Evolutionary conservation across 2,113 vertebrate species (phyloP), one percentile per base, ranked within the genome.

Genomic region (Scopus umbretta): DNA sequence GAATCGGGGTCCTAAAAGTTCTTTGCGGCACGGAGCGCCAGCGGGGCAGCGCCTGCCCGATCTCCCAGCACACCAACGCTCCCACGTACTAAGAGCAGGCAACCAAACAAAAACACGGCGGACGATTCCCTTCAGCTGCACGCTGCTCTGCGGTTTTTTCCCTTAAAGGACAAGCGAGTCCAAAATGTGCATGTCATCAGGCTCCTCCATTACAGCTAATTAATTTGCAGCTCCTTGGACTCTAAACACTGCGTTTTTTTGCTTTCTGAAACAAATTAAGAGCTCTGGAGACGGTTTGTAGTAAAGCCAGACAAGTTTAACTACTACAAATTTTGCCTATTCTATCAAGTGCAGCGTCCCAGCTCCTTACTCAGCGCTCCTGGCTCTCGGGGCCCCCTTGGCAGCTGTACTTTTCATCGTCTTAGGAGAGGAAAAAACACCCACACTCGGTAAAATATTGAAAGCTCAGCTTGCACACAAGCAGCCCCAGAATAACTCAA

Each of bases 111-210:
- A 74, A 85, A 45, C 92, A 32, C 29, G 0, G 79, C 40, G 0
- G 68, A 56, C 3, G 26, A 16, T 58, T 92, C 27, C 78, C 88
- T 88, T 68, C 86, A 34, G 80, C 92, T 95, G 96, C 92, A 82
- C 80, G 43, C 88, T 58, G 90, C 84, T 86, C 81, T 9, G 86
- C 80, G 10, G 17, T 92, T 96, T 97, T 67, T 92, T 96, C 94
- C 92, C 95, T 96, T 72, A 96, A 96, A 96, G 91, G 95, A 94
- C 70, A 94, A 94, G 86, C 40, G 76, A 65, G 70, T 47, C 91
- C 34, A 2, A 95, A 88, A 70, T 9, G 62, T 42, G 80, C 61
- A 2, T 87, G 91, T 73, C 96, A 80, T 52, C 65, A 10, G 65
- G 65, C 80, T 92, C 68, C 71, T 38, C 72, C 88, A 81, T n/a